Base-by-base conservation (phyloP, 1,140 invertebrate species). In the Vanessa tameamea region DNA sequence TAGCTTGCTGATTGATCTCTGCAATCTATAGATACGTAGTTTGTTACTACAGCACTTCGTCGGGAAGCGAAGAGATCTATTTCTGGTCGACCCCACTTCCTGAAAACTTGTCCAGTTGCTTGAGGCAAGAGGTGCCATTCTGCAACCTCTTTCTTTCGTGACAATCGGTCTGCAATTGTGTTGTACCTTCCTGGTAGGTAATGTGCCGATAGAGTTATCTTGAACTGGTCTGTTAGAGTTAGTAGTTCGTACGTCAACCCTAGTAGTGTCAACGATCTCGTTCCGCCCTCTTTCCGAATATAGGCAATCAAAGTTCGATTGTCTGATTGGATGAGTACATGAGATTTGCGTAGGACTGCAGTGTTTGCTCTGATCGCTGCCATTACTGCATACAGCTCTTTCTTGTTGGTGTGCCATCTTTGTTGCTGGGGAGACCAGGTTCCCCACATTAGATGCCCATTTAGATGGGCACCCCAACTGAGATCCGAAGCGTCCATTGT, bases 331-430 rank as follows among this genome's bases (percentile, higher is more conserved):
- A 80, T 16, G 5, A 78, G 23, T 16, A 78, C 16, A 15, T 76
- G 74, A 14, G 47, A 48, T 48, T 48, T 31, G 73, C 23, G 13
- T 74, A 20, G 51, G 72, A 16, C 7, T 78, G 31, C 47, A 48
- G 14, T 14, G 8, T 65, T 75, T 68, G n/a, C 43, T 51, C 77
- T 61, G 16, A 78, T 71, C n/a, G 69, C 79, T 64, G 75, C 64
- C 23, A 77, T 66, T 15, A 89, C 81, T 15, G 85, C 79, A 59
- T 70, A 87, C 43, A 90, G n/a, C 64, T 88, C 84, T 72, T 86
- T 88, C 47, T 48, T 65, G 73, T 90, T 90, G 71, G 77, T 73
- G 74, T 90, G 88, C 86, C 83, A 88, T 59, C 31, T 67, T 5
- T 48, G 53, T 77, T 79, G 75, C 4, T 71, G 50, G 11, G 12